Evolutionary conservation across 2,888 invertebrate species (phyloP).

Genomic region (Cantharis nigra): DNA sequence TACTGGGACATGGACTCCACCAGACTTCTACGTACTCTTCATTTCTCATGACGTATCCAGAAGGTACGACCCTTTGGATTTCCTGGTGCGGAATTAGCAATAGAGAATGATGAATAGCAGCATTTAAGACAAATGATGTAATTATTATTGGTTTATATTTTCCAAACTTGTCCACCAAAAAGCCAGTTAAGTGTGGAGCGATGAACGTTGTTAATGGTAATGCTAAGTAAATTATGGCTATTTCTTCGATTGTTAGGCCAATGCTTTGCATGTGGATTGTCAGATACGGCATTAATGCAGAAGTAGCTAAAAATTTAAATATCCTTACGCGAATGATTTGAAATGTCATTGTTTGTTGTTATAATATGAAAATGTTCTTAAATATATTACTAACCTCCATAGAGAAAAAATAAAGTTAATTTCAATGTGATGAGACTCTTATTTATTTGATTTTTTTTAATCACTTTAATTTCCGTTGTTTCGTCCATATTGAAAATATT

Average conservation of each 20-base stretch:
- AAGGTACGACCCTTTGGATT: slow-evolving; percentile 74
- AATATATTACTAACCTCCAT: slow-evolving; percentile 63
- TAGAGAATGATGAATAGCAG: slow-evolving; percentile 78
- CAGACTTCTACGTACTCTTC: slow-evolving; percentile 76
- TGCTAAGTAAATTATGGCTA: slow-evolving; percentile 84
- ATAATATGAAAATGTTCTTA: not conserved
- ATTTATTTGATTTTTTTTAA: slow-evolving; percentile 61
- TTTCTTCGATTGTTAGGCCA: slow-evolving; percentile 84
- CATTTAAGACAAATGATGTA: slow-evolving; percentile 75
- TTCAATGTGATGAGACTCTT: slow-evolving; percentile 80
- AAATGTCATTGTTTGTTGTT: no score
- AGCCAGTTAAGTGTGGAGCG: slow-evolving; percentile 82
- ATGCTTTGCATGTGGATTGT: slow-evolving; percentile 91
- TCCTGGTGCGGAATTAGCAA: slow-evolving; percentile 80
- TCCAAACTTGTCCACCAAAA: slow-evolving; percentile 84
- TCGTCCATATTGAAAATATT: slow-evolving; percentile 4
- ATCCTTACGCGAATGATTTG: no score
- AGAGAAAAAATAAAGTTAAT: slow-evolving; percentile 81
- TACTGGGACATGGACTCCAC: slow-evolving; percentile 83
- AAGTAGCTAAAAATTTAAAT: slow-evolving; percentile 66
- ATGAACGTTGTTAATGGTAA: slow-evolving; percentile 85
- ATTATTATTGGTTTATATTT: slow-evolving; percentile 84
- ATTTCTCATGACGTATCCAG: slow-evolving; percentile 74
- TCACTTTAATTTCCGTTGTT: not conserved
- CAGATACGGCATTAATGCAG: slow-evolving; percentile 82